Percentiles rank a stretch among this genome's conserved stretches.
Conservation (phyloP, 2,113 vertebrate genomes). For the Marmota flaviventris region DNA sequence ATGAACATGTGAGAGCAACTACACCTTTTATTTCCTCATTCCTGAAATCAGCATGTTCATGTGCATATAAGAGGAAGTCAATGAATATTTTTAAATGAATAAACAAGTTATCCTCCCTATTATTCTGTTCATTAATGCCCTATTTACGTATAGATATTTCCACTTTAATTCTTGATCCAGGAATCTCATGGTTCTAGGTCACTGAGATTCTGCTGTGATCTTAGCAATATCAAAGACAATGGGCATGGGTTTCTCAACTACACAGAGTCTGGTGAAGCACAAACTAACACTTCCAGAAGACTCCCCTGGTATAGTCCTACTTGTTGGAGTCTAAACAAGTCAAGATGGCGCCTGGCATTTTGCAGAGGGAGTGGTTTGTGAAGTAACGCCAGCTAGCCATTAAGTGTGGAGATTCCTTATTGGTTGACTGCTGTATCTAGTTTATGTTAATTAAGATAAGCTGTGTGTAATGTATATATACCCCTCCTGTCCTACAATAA, state of each 20-base stretch:
- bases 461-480: no score
- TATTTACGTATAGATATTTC: background rate
- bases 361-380: no score
- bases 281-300: background rate
- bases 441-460: no score
- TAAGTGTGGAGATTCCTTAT: no score
- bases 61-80: background rate
- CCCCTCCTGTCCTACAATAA: no score
- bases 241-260: background rate
- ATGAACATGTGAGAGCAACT: rapidly evolving
- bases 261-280: background rate
- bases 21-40: background rate
- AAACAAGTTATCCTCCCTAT: background rate
- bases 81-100: background rate
- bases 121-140: background rate
- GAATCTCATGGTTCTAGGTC: background rate
- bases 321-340: no score
- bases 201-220: background rate
- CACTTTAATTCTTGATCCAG: background rate
- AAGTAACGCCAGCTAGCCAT: no score
- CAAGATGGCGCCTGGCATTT: no score
- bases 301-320: background rate
- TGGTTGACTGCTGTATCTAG: no score
- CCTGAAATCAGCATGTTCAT: background rate
- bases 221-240: background rate